Conservation (phyloP, 2,797 vertebrate genomes). For the Dallia pectoralis region DNA sequence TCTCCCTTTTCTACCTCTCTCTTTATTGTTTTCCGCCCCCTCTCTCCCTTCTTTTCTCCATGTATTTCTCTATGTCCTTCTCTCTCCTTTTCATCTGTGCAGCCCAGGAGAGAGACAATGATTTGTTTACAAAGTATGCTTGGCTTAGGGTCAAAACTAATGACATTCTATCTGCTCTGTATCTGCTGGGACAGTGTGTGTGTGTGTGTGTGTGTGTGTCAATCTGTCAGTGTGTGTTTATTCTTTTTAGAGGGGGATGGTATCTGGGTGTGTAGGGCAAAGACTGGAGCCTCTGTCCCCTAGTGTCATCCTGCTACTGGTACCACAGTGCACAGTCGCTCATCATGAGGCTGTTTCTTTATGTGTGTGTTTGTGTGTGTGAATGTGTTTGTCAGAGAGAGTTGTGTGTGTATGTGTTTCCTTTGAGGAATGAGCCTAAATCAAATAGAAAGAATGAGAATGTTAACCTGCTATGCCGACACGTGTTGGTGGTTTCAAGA, state of each 20-base stretch:
- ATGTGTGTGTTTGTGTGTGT: slow-evolving; percentile 28
- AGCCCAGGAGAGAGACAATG: slow-evolving; percentile 45
- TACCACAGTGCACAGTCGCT: slow-evolving; percentile 62
- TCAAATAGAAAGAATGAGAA: background rate
- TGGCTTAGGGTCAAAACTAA: slow-evolving; percentile 40
- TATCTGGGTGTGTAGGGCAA: slow-evolving; percentile 20
- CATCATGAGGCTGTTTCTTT: slow-evolving; percentile 35
- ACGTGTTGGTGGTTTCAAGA: background rate
- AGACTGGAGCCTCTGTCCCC: slow-evolving; percentile 60
- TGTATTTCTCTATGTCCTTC: slow-evolving; percentile 19
- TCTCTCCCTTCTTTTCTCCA: slow-evolving; percentile 15
- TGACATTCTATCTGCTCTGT: slow-evolving; percentile 4
- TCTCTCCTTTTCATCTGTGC: slow-evolving; percentile 22
- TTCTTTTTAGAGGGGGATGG: slow-evolving; percentile 31
- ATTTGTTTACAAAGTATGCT: slow-evolving; percentile 55
- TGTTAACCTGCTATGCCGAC: background rate
- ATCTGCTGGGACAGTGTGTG: slow-evolving; percentile 11
- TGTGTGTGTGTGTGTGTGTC: slow-evolving; percentile 34
- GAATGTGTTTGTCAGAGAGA: slow-evolving; percentile 6
- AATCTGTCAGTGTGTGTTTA: slow-evolving; percentile 23
- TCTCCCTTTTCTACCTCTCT: background rate
- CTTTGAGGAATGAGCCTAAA: background rate
- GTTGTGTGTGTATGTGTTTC: slow-evolving; percentile 1
- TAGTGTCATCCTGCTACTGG: slow-evolving; percentile 70
- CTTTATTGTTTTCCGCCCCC: too few relatives aligned